These are phyloP conservation scores for Enteromius fasciolatus DNA, from an alignment of 2,797 vertebrate genomes.

Conservation along the genomic window DNA sequence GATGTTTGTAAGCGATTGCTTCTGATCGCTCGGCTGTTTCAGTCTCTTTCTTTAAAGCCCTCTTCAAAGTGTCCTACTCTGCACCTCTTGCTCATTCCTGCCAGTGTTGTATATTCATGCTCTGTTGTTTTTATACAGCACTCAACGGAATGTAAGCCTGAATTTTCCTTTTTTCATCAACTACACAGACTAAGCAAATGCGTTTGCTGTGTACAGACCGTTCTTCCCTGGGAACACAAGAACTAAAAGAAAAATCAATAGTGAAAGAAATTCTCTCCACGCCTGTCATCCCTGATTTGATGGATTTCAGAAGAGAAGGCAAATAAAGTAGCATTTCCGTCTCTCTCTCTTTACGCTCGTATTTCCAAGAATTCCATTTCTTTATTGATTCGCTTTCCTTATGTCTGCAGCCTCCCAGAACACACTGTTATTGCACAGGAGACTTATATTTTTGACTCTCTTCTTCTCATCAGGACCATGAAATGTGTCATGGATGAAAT, in stretches of 20 bases:
- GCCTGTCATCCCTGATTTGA: constrained; percentile 44
- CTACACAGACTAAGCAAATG: constrained; percentile 30
- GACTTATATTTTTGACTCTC: background rate
- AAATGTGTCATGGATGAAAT: constrained; percentile 8
- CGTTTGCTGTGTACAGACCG: constrained; percentile 15
- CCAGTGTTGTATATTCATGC: constrained; percentile 21
- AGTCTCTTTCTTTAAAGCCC: too few relatives aligned
- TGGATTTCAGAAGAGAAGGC: constrained; percentile 53
- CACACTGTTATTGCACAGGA: background rate
- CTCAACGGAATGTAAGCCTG: constrained; percentile 15
- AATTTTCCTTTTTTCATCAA: constrained; percentile 29
- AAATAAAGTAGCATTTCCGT: constrained; percentile 56
- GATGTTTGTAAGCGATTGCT: background rate
- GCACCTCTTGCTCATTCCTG: background rate
- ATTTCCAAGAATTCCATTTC: constrained; percentile 42
- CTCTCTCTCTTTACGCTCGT: constrained; percentile 43
- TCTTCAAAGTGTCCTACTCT: constrained; percentile 30
- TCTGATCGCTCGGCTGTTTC: background rate
- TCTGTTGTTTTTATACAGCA: constrained; percentile 3
- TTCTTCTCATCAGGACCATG: background rate
- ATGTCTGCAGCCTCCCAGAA: constrained; percentile 2
- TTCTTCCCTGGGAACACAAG: constrained; percentile 12
- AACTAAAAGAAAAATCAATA: constrained; percentile 46
- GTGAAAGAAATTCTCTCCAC: constrained; percentile 30
- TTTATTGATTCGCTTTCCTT: background rate